These are phyloP conservation scores for Eulacestoma nigropectus DNA, from an alignment of 2,113 vertebrate genomes.

Conservation along the genomic window DNA sequence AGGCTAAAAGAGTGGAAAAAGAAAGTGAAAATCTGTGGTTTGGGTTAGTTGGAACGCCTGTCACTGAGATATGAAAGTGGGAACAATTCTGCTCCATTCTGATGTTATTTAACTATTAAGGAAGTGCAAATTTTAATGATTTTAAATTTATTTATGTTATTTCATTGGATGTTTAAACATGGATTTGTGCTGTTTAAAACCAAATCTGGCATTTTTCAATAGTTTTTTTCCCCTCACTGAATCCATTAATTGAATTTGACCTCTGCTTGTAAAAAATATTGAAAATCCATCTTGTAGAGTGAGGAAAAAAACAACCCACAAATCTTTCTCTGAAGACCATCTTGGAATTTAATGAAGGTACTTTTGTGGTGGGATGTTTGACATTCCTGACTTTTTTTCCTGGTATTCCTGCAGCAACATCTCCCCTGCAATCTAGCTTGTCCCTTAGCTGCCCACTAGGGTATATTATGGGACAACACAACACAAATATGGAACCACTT, in stretches of 20 bases:
- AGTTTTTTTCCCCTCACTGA: neutral
- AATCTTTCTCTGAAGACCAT: neutral
- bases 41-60: neutral
- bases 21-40: neutral
- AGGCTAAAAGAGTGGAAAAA: neutral
- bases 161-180: neutral
- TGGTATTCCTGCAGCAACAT: neutral
- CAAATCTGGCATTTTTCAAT: neutral
- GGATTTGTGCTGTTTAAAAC: neutral
- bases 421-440: neutral
- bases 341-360: neutral
- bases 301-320: neutral
- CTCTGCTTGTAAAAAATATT: neutral
- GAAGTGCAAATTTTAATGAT: neutral
- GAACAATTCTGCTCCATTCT: neutral
- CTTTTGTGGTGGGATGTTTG: neutral
- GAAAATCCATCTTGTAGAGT: neutral
- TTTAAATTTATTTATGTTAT: neutral
- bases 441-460: neutral
- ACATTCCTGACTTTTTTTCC: neutral
- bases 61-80: neutral
- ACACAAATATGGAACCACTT: neutral
- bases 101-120: neutral
- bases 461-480: neutral
- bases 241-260: slow-evolving; percentile 50